A percentile compares a stretch with the other conserved stretches of the same genome.
These are phyloP conservation scores for Brachyalestes nurse DNA, from an alignment of 2,797 vertebrate species.

Conservation along the genomic window DNA sequence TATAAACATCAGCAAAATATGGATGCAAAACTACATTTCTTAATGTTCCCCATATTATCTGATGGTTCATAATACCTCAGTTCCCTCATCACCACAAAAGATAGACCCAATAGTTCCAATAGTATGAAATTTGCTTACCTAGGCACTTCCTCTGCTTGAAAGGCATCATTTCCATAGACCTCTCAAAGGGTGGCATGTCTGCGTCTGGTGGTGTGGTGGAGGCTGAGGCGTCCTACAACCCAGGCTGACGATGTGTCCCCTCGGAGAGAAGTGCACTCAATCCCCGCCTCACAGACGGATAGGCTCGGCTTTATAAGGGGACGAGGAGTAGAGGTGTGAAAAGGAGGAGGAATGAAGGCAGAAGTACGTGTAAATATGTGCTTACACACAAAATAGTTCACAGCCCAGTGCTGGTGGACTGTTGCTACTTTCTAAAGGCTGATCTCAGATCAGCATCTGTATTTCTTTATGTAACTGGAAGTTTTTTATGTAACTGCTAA, in stretches of 20 bases:
- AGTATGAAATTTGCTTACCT: constrained; percentile 63
- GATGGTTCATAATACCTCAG: background rate
- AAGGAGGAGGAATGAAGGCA: constrained; percentile 32
- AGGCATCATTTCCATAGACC: constrained; percentile 80
- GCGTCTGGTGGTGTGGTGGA: constrained; percentile 46
- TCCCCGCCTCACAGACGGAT: constrained; percentile 57
- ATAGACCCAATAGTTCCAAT: too few species aligned
- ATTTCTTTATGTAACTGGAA: too few species aligned
- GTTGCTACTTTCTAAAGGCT: constrained; percentile 14
- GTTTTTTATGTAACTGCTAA: too few species aligned
- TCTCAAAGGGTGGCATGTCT: constrained; percentile 82
- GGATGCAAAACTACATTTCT: too few species aligned
- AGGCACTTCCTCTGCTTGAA: constrained; percentile 85
- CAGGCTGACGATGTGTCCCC: constrained; percentile 69
- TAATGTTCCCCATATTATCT: background rate
- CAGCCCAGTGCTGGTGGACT: constrained; percentile 42
- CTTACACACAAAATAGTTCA: constrained; percentile 51
- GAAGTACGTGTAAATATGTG: constrained; percentile 23
- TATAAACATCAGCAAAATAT: background rate
- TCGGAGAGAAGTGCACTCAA: constrained; percentile 68
- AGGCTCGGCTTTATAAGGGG: constrained; percentile 67
- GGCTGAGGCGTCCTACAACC: constrained; percentile 41
- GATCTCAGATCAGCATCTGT: constrained; percentile 17
- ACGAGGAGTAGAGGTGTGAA: constrained; percentile 63
- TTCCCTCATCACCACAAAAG: background rate